These are phyloP conservation scores for Upupa epops DNA, from an alignment of 2,113 vertebrate species.

Conservation along the genomic window DNA sequence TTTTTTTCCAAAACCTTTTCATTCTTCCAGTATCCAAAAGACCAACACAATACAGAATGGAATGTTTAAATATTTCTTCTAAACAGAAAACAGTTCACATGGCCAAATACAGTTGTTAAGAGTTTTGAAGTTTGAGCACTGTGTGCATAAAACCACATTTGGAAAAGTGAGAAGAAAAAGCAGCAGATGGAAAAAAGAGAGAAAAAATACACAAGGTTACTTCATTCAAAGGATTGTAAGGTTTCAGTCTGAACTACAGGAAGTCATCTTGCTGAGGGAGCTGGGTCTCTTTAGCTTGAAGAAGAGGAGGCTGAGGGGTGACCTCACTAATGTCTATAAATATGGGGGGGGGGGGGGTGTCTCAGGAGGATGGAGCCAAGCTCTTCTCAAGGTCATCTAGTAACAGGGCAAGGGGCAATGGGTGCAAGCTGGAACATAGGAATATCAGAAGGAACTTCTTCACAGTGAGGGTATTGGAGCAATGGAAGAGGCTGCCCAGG, in stretches of 20 bases:
- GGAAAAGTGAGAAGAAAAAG: neutral
- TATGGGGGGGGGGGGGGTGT: too few relatives aligned
- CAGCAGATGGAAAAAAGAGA: neutral
- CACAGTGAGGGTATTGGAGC: too few relatives aligned
- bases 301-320: too few relatives aligned
- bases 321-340: too few relatives aligned
- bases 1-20: neutral
- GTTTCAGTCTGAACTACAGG: neutral
- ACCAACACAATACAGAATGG: neutral
- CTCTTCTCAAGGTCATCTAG: too few relatives aligned
- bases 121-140: neutral
- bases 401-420: too few relatives aligned
- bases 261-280: too few relatives aligned
- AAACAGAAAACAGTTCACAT: neutral
- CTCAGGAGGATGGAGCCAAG: too few relatives aligned
- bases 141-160: neutral
- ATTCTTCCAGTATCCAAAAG: neutral
- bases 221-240: neutral
- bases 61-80: neutral
- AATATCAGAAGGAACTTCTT: too few relatives aligned
- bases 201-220: neutral
- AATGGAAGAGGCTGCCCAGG: too few relatives aligned
- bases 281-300: too few relatives aligned
- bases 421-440: too few relatives aligned
- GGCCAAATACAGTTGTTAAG: neutral